A percentile compares a stretch with the other conserved stretches of the same genome.
Conservation (phyloP, 2,888 invertebrate genomes). For the Tubulanus polymorphus region DNA sequence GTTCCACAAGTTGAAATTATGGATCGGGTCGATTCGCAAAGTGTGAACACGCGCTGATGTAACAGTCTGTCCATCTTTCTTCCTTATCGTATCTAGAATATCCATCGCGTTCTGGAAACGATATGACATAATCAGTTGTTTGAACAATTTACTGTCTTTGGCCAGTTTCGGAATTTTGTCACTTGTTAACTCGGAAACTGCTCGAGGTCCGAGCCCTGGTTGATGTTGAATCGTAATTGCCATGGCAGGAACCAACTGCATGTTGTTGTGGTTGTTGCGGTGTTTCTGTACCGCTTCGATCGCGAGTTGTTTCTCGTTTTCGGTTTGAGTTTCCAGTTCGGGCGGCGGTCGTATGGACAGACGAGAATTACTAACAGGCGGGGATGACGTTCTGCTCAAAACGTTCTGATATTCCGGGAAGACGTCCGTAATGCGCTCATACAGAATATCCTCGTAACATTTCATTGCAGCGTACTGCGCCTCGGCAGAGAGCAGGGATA, state of each 20-base stretch:
- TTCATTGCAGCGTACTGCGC: slow-evolving; percentile 1
- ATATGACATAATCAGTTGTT: neutral
- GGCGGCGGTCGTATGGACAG: neutral
- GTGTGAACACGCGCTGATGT: neutral
- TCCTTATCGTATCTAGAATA: neutral
- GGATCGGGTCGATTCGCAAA: neutral
- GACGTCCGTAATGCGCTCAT: neutral
- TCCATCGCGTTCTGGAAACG: neutral
- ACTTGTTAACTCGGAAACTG: neutral
- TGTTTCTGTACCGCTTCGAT: too few relatives aligned
- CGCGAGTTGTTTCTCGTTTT: neutral
- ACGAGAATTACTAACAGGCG: neutral
- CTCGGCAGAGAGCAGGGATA: neutral
- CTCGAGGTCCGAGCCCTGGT: neutral
- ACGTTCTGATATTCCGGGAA: neutral
- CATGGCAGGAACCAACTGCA: neutral
- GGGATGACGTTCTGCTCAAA: neutral
- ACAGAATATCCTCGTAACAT: neutral
- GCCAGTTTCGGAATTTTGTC: neutral
- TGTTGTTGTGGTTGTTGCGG: too few relatives aligned
- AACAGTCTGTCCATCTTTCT: neutral
- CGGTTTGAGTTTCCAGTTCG: neutral
- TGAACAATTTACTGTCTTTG: too few relatives aligned
- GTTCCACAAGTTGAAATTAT: neutral
- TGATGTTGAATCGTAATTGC: neutral